Evolutionary conservation across 2,113 vertebrate species (phyloP).

Genomic region (Capra hircus): DNA sequence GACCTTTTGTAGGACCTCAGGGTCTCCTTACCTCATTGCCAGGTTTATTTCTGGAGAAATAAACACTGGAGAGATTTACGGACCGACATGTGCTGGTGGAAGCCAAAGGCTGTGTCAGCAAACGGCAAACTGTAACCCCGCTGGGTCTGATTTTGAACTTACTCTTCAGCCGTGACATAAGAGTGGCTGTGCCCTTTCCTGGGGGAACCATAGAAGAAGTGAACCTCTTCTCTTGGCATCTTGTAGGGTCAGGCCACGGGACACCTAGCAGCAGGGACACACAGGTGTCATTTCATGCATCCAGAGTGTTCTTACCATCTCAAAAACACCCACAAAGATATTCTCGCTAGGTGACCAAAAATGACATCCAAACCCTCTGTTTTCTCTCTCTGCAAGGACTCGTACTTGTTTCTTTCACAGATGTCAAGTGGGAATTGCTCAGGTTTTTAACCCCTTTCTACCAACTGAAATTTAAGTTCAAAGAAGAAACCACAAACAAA

Average conservation of each 20-base stretch:
- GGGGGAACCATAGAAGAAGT: conserved; percentile 39
- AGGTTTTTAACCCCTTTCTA: neutral
- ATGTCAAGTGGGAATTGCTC: neutral
- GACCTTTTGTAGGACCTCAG: neutral
- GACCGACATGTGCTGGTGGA: rapidly evolving
- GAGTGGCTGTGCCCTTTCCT: conserved; percentile 44
- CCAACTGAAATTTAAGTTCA: neutral
- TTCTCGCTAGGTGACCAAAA: rapidly evolving
- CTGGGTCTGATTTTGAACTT: conserved; percentile 68
- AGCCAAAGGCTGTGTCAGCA: neutral
- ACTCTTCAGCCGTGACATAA: conserved; percentile 77
- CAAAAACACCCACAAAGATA: neutral
- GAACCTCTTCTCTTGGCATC: conserved; percentile 73
- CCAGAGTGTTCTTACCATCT: neutral
- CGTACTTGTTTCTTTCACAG: neutral
- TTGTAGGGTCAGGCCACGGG: conserved; percentile 25
- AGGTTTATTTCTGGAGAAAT: neutral
- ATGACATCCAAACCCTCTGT: neutral
- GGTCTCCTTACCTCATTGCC: neutral
- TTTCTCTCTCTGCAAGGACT: neutral
- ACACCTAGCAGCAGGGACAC: conserved; percentile 55
- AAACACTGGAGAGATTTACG: neutral
- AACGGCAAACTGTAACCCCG: neutral
- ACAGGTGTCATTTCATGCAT: neutral
- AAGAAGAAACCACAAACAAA: conserved; percentile 8